Evolutionary conservation across 64 coral and sea anemone genomes (phyloP).

Genomic region (Montipora efflorescens): DNA sequence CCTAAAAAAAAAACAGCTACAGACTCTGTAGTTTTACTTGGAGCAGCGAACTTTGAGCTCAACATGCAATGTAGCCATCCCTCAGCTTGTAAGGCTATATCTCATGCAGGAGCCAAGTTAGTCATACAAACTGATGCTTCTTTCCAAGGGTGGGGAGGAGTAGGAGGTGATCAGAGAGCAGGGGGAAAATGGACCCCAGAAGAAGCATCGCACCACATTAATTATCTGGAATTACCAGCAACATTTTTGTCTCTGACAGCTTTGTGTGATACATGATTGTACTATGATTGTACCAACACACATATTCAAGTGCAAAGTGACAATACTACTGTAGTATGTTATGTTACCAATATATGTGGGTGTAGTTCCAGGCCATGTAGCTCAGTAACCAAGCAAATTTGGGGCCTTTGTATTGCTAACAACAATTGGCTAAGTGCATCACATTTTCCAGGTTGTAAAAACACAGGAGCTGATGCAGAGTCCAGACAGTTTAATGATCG

Average conservation of each 20-base stretch:
- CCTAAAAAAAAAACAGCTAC: too few relatives aligned
- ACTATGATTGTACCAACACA: background rate
- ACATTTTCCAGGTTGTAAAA: constrained; percentile 39
- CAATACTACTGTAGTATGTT: constrained; percentile 43
- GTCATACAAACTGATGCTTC: constrained; percentile 59
- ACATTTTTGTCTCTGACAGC: background rate
- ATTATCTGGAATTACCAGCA: too few relatives aligned
- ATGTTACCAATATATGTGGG: too few relatives aligned
- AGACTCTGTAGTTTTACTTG: too few relatives aligned
- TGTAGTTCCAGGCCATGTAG: constrained; percentile 32
- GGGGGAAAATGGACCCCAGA: constrained; percentile 32
- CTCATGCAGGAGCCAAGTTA: constrained; percentile 33
- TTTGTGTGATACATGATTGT: too few relatives aligned
- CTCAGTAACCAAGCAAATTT: constrained; percentile 49
- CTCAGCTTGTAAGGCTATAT: too few relatives aligned
- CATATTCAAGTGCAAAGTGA: constrained; percentile 42
- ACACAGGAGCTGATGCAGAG: background rate
- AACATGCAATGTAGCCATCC: too few relatives aligned
- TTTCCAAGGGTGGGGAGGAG: constrained; percentile 47
- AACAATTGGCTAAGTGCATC: constrained; percentile 51
- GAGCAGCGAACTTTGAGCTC: too few relatives aligned
- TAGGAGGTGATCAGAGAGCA: constrained; percentile 25
- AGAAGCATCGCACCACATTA: too few relatives aligned
- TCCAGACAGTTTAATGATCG: too few relatives aligned
- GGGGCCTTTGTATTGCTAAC: constrained; percentile 2